Evolutionary conservation across 1,140 invertebrate species (phyloP), one percentile per base, ranked within the genome.

Genomic region (Tetramorium alpestre): DNA sequence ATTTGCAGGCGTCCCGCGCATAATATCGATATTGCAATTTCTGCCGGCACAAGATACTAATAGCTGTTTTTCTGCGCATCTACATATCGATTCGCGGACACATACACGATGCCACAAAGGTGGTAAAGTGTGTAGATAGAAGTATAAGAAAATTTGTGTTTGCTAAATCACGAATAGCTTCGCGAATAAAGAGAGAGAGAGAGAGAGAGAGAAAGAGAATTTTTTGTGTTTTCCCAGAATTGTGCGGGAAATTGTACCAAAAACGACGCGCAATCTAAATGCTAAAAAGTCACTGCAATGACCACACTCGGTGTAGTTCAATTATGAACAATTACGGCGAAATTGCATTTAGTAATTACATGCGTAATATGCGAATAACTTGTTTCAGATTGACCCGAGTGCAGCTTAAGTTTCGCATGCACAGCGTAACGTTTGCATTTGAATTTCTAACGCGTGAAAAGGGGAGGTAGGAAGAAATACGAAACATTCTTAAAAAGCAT

Each of bases 281-380:
- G 72, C 38, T 60, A 18, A 73, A 88, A 56, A 85, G 41, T 72
- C 18, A 58, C 5, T 56, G 44, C 58, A 28, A 69, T 54, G 72
- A 73, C 75, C 28, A 51, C 25, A 2, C 33, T n/a, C 5, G 38
- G 22, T n/a, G 16, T 13, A 4, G 51, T 51, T 56, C 82, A 80
- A 81, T 89, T 89, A 89, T 44, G 58, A 86, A 70, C 51, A 73
- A 89, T 89, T 81, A 89, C 18, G 54, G 60, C 13, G 22, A 75
- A 89, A 89, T 81, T 56, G 60, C 38, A 76, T 64, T 76, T 64
- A 5, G 87, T 60, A 86, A 86, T 89, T 89, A 64, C 70, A 47
- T 28, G 56, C 16, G 41, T 78, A 80, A 89, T 72, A 73, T 70
- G 62, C 64, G 62, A 78, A 86, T 86, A 89, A 86, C 38, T 88